These are phyloP conservation scores for Habrosyne pyritoides DNA, from an alignment of 2,888 invertebrate species.

Conservation along the genomic window DNA sequence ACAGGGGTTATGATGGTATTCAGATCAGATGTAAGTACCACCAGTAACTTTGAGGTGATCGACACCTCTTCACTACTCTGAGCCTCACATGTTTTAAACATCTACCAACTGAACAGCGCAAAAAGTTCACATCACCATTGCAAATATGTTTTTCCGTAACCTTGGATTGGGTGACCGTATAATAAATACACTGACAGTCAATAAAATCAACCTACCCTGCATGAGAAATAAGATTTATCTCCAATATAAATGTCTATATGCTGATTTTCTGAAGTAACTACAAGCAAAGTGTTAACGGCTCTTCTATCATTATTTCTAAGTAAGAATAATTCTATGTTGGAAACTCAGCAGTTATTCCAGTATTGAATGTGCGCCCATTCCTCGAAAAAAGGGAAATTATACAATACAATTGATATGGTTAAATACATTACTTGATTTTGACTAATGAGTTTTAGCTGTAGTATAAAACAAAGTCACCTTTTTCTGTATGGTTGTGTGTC, in stretches of 20 bases:
- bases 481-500: no score
- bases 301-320: not conserved
- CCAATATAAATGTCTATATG: not conserved
- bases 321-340: no score
- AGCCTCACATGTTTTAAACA: constrained; percentile 73
- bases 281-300: not conserved
- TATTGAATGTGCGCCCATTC: no score
- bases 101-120: constrained; percentile 58
- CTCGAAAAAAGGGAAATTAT: no score
- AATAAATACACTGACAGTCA: constrained; percentile 38
- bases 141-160: constrained; percentile 71
- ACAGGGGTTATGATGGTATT: constrained; percentile 14
- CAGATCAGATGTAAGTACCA: constrained; percentile 25
- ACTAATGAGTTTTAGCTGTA: no score
- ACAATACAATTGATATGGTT: no score
- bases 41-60: constrained; percentile 58
- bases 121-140: constrained; percentile 71
- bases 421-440: no score
- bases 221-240: constrained; percentile 15
- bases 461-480: no score
- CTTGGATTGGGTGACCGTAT: constrained; percentile 70
- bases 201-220: constrained; percentile 29
- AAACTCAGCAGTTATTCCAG: no score
- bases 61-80: constrained; percentile 56
- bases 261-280: not conserved